These are phyloP conservation scores for Nothoprocta pentlandii DNA, from an alignment of 2,113 vertebrate genomes.

Conservation along the genomic window DNA sequence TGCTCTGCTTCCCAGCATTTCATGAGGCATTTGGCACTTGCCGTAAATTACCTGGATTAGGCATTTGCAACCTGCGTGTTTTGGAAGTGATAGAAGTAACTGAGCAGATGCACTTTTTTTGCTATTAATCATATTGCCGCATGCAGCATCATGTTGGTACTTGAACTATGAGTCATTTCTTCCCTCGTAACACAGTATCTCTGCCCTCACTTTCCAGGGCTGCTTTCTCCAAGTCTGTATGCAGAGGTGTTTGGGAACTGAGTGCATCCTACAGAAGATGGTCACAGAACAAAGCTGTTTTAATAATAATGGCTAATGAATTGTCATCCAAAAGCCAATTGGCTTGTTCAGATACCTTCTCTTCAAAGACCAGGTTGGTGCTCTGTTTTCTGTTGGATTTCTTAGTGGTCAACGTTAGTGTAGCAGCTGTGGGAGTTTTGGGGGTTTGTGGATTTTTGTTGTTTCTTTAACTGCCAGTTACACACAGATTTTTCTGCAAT, in stretches of 20 bases:
- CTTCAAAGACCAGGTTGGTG: background rate
- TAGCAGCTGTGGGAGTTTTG: too few species aligned
- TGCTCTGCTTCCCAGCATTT: slow-evolving; percentile 2
- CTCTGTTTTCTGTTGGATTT: background rate
- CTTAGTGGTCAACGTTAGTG: background rate
- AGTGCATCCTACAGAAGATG: background rate
- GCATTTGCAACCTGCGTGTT: background rate
- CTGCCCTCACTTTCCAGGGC: background rate
- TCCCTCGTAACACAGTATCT: background rate
- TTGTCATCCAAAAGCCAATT: background rate
- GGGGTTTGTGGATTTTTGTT: too few species aligned
- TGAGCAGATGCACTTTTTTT: background rate
- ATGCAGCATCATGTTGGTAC: background rate
- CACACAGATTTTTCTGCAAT: too few species aligned
- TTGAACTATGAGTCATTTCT: background rate
- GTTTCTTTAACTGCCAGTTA: too few species aligned
- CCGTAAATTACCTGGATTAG: background rate
- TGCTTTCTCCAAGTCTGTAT: background rate
- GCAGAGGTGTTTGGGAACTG: background rate
- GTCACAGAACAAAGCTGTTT: background rate
- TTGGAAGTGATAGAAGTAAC: background rate
- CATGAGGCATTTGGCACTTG: background rate
- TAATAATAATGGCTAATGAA: background rate
- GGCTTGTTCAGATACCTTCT: background rate
- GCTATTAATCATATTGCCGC: background rate